Conservation (phyloP, 2,888 invertebrate species). For the Leptogaster cylindrica region DNA sequence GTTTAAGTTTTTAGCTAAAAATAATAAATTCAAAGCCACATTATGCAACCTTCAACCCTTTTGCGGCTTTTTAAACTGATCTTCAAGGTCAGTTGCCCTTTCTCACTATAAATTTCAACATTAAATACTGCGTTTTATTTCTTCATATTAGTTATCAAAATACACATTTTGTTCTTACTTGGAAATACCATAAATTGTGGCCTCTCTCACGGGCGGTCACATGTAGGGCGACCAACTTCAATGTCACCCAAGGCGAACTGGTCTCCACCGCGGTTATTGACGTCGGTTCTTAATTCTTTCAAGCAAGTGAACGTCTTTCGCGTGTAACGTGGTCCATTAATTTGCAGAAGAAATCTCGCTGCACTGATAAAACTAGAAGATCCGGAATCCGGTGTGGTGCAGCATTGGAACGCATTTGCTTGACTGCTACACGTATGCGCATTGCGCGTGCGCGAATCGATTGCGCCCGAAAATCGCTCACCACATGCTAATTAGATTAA, state of each 20-base stretch:
- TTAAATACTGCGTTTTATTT: background rate
- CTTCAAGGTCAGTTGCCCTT: no score
- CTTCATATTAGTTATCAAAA: no score
- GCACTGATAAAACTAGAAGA: no score
- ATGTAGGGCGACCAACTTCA: conserved; percentile 10
- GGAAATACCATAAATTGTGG: background rate
- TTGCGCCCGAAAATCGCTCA: background rate
- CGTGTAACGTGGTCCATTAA: background rate
- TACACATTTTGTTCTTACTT: no score
- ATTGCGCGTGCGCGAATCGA: background rate
- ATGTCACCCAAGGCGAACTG: conserved; percentile 33
- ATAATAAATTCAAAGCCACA: no score
- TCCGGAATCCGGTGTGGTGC: no score
- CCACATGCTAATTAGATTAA: conserved; percentile 6
- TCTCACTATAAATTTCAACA: no score
- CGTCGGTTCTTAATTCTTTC: background rate
- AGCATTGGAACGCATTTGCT: no score
- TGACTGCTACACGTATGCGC: background rate
- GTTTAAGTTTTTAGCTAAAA: no score
- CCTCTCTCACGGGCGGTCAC: background rate
- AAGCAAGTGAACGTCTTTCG: background rate
- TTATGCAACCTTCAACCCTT: no score
- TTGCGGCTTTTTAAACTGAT: no score
- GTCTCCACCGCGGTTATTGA: no score
- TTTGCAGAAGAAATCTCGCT: background rate